phyloP scores from a whole-genome alignment of 2,888 invertebrate species.

The Eulithis testata region DNA sequence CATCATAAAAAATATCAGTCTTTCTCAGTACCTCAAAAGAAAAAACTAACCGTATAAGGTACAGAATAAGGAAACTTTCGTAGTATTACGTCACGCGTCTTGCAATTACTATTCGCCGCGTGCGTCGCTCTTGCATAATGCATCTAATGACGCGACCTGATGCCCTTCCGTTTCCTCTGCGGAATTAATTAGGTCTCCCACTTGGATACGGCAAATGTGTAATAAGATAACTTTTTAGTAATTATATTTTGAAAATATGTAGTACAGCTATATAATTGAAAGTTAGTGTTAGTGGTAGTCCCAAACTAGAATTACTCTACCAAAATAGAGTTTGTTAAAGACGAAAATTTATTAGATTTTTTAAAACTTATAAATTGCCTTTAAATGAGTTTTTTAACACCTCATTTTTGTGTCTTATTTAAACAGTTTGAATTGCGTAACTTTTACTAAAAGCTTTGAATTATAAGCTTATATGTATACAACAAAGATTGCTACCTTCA shows the following conservation, averaged over 20 bases:
- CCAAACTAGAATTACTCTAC: no score
- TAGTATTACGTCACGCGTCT: conserved; percentile 26
- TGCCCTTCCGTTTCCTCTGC: conserved; percentile 77
- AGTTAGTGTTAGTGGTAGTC: no score
- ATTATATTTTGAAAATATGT: background rate
- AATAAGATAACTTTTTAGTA: background rate
- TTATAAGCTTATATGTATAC: background rate
- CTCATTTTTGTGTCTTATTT: no score
- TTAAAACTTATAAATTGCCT: no score
- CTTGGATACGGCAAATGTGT: conserved; percentile 15
- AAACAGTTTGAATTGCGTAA: no score
- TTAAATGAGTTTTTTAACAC: no score
- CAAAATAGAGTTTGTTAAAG: no score
- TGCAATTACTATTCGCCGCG: conserved; percentile 57
- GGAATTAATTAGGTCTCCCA: conserved; percentile 70
- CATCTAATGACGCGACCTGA: conserved; percentile 74
- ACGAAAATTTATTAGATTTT: no score
- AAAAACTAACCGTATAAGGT: background rate
- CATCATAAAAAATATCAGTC: background rate
- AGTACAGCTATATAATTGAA: no score
- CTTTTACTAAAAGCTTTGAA: no score
- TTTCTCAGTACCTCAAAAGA: conserved; percentile 13
- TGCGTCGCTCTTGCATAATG: conserved; percentile 74
- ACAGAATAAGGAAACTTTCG: conserved; percentile 8
- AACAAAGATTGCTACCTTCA: conserved; percentile 2